phyloP scores from a whole-genome alignment of 2,888 invertebrate species.

The Sturmia bella region DNA sequence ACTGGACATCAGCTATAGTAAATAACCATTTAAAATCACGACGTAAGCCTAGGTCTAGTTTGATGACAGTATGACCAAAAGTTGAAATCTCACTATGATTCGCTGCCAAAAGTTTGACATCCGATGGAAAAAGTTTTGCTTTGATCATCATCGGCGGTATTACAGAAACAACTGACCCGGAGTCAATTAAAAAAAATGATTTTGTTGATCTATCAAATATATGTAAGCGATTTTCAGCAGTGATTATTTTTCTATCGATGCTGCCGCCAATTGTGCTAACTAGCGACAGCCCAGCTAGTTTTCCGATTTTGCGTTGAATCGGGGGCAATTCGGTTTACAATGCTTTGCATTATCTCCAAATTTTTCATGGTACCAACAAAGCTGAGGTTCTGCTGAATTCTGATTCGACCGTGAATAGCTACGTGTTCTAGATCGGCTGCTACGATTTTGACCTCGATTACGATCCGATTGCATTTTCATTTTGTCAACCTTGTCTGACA shows the following conservation, averaged over 20 bases:
- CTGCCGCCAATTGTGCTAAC: slow-evolving; percentile 52
- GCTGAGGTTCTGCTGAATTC: slow-evolving; percentile 3
- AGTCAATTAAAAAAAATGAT: slow-evolving; percentile 66
- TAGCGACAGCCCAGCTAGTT: slow-evolving; percentile 59
- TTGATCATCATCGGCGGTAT: slow-evolving; percentile 60
- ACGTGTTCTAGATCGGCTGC: background rate
- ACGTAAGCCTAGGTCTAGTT: slow-evolving; percentile 67
- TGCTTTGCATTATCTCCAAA: slow-evolving; percentile 49
- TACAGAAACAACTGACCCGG: slow-evolving; percentile 67
- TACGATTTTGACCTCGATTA: background rate
- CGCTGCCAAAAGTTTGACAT: slow-evolving; percentile 66
- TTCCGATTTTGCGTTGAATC: slow-evolving; percentile 31
- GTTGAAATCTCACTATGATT: slow-evolving; percentile 65
- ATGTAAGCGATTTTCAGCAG: slow-evolving; percentile 27
- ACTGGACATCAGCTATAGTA: slow-evolving; percentile 65
- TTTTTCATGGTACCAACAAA: slow-evolving; percentile 52
- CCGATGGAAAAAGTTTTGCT: slow-evolving; percentile 22
- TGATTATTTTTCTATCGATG: slow-evolving; percentile 26
- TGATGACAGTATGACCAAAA: slow-evolving; percentile 50
- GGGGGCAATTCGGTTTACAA: slow-evolving; percentile 32
- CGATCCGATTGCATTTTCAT: slow-evolving; percentile 7
- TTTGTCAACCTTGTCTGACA: slow-evolving; percentile 22
- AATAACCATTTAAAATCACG: slow-evolving; percentile 69
- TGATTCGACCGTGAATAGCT: too few species aligned
- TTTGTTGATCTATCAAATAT: slow-evolving; percentile 39